Percentiles rank a stretch among this genome's conserved stretches.
phyloP scores from a whole-genome alignment of 2,797 vertebrate genomes.

The Clarias fuscus region DNA sequence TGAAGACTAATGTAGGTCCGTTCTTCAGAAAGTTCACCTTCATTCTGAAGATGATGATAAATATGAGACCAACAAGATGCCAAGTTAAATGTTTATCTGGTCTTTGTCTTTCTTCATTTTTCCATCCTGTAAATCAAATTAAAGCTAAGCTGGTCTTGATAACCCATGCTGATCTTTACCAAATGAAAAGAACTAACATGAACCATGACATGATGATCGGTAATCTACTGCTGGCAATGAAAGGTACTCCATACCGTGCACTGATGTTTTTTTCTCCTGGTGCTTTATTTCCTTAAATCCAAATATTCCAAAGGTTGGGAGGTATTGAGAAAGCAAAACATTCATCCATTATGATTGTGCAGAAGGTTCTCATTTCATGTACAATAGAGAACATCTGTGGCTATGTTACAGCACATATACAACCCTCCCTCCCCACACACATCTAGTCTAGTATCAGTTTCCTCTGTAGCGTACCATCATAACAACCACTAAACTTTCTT shows the following conservation, averaged over 20 bases:
- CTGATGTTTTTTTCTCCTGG: constrained; percentile 38
- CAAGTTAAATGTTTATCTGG: constrained; percentile 40
- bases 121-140: constrained; percentile 37
- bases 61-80: constrained; percentile 48
- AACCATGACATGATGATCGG: constrained; percentile 66
- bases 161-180: constrained; percentile 69
- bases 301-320: constrained; percentile 52
- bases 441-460: constrained; percentile 36
- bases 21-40: constrained; percentile 67
- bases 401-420: constrained; percentile 45
- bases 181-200: constrained; percentile 77
- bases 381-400: constrained; percentile 60
- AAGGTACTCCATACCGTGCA: constrained; percentile 56
- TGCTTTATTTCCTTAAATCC: constrained; percentile 46
- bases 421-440: constrained; percentile 29
- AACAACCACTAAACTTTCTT: constrained; percentile 35
- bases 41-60: constrained; percentile 55
- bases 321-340: constrained; percentile 52
- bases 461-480: constrained; percentile 31
- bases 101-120: constrained; percentile 43
- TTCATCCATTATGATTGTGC: constrained; percentile 52
- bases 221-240: constrained; percentile 45
- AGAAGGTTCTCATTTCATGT: constrained; percentile 60
- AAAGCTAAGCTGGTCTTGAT: constrained; percentile 70
- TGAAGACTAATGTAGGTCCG: constrained; percentile 55